phyloP scores from a whole-genome alignment of 2,888 invertebrate genomes.

The Adelphocoris suturalis region DNA sequence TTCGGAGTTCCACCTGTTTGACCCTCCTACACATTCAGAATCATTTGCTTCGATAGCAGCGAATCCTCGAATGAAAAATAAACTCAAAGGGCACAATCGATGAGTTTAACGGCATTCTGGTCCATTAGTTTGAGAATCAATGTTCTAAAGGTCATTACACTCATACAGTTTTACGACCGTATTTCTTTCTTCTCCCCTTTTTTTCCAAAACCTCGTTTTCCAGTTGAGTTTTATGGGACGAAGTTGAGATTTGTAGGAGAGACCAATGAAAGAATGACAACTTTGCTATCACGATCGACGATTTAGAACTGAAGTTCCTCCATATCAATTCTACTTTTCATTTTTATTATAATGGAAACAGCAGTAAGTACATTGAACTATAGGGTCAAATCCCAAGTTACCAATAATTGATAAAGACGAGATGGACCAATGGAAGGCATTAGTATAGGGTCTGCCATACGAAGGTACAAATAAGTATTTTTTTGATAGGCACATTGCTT shows the following conservation, averaged over 20 bases:
- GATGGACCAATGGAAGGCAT: too few species aligned
- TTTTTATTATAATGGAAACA: too few species aligned
- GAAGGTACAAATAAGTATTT: too few species aligned
- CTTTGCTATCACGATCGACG: not conserved
- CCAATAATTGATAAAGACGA: too few species aligned
- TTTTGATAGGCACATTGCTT: too few species aligned
- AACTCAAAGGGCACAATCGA: not conserved
- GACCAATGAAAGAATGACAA: not conserved
- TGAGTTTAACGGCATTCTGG: conserved; percentile 33
- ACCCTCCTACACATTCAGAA: not conserved
- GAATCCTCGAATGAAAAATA: not conserved
- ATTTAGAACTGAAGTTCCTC: not conserved
- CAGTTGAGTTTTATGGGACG: not conserved
- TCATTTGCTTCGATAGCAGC: not conserved
- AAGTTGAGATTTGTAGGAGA: not conserved
- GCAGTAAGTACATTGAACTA: too few species aligned
- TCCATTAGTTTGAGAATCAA: conserved; percentile 8
- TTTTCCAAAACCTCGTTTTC: conserved; percentile 5
- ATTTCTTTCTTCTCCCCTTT: not conserved
- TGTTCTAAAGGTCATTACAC: not conserved
- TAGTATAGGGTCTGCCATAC: too few species aligned
- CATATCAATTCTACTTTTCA: not conserved
- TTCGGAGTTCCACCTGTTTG: conserved; percentile 1
- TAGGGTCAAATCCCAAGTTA: too few species aligned
- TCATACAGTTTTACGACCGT: conserved; percentile 18